Percentiles rank a stretch among this genome's conserved stretches.
Conservation (phyloP, 2,113 vertebrate species). For the Harpagus bidentatus region DNA sequence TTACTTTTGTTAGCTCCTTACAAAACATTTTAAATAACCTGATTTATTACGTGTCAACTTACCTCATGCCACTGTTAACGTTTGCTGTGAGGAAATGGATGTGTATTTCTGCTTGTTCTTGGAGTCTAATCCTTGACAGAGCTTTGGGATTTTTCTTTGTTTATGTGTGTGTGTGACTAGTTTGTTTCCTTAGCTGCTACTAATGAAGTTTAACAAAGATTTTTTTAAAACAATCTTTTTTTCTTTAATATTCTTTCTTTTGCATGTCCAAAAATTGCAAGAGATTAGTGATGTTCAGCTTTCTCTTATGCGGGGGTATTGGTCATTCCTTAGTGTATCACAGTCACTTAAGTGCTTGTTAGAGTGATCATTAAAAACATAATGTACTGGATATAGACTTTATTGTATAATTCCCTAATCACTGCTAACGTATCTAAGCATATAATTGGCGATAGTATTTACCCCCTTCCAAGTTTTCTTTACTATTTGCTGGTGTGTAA, state of each 20-base stretch:
- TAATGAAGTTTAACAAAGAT: background rate
- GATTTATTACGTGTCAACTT: background rate
- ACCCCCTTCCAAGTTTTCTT: background rate
- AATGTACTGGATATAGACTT: constrained; percentile 7
- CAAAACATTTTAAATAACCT: background rate
- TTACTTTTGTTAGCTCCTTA: background rate
- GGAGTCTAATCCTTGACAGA: background rate
- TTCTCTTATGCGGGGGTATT: background rate
- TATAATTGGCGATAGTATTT: constrained; percentile 16
- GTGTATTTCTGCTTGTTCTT: background rate
- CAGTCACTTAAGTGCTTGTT: constrained; percentile 41
- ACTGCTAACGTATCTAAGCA: constrained; percentile 6
- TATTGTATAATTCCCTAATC: constrained; percentile 45
- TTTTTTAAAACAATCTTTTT: background rate
- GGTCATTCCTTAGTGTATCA: constrained; percentile 33
- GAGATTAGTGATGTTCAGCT: background rate
- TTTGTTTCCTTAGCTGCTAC: background rate
- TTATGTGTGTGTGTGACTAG: background rate
- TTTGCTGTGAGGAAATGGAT: background rate
- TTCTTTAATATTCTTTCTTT: background rate
- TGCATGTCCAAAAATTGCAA: background rate
- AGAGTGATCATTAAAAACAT: constrained; percentile 31
- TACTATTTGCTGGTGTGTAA: background rate
- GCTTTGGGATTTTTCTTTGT: background rate
- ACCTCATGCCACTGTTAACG: background rate